Base-by-base conservation (phyloP, 2,113 vertebrate species). In the Geothlypis trichas region DNA sequence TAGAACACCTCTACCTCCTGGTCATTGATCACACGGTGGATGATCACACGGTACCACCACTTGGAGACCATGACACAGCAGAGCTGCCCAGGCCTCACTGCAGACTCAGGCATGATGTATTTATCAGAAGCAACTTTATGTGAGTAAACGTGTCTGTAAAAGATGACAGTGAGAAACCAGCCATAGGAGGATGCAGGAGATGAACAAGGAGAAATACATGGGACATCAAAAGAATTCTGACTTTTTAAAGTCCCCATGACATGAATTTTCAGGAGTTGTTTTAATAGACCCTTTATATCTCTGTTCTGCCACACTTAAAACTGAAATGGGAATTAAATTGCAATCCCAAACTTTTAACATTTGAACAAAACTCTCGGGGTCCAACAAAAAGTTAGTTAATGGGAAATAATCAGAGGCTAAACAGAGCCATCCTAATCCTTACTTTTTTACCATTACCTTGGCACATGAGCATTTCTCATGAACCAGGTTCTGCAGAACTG, bases 11-110 rank as follows among this genome's bases (percentile, higher is more conserved):
- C 97, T 4, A 99, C 98, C 61, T 98, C 96, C 35, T 97, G 95
- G 35, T 97, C 92, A 66, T 87, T 98, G 72, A 99, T 9, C 6
- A 99, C 81, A 59, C 90, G 96, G 73, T 99, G 99, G 96, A 99
- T 98, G 58, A 99, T 93, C 47, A 98, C 98, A 0, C 99, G 98
- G 94, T 99, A 99, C 98, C 99, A 99, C 99, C 99, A 99, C 66
- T 98, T 97, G 1, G 97, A 98, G 37, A 97, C 94, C 2, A 81
- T 97, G 22, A 98, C 96, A 49, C 99, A 99, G 95, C 99, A 99
- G 86, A 98, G 98, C 89, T 99, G 98, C n/a, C 99, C 99, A 3
- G 87, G 98, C 9, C 96, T 97, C 44, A 99, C 89, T 27, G 97
- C 99, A 10, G 73, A 90, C 33, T 98, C 97, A 1, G 98, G 98